A percentile compares a stretch with the other conserved stretches of the same genome.
These are phyloP conservation scores for Arvicanthis niloticus DNA, from an alignment of 2,113 vertebrate species.

Conservation along the genomic window DNA sequence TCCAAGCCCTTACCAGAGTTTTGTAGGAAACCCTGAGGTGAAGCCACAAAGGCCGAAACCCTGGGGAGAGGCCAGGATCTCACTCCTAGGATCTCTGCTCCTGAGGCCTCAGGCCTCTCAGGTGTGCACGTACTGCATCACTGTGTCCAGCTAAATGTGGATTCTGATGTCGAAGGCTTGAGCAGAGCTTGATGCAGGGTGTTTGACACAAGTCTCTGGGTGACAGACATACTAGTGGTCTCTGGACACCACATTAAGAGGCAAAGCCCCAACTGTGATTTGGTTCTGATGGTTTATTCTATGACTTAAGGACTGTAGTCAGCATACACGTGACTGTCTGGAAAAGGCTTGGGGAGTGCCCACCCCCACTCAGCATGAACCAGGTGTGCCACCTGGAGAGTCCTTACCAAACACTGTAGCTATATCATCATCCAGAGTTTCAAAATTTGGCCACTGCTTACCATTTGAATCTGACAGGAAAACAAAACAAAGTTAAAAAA, in stretches of 20 bases:
- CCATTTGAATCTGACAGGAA: not conserved
- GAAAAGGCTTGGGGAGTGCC: not conserved
- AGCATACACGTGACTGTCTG: no score
- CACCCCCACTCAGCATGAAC: no score
- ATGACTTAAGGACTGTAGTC: not conserved
- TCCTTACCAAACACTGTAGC: constrained; percentile 55
- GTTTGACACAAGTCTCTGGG: not conserved
- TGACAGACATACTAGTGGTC: not conserved
- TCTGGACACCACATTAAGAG: not conserved
- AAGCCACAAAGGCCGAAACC: not conserved
- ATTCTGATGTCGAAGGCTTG: not conserved
- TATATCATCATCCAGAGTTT: not conserved
- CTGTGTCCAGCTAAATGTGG: not conserved
- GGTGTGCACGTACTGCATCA: no score
- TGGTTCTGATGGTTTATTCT: not conserved
- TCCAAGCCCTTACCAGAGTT: not conserved
- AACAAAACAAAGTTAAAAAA: not conserved
- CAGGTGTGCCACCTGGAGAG: no score
- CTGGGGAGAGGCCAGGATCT: not conserved
- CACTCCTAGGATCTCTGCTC: not conserved
- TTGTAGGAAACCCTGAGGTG: not conserved
- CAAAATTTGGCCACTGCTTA: not conserved
- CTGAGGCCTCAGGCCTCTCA: not conserved
- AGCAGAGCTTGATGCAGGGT: not conserved
- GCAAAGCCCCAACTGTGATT: not conserved